phyloP scores from a whole-genome alignment of 2,113 vertebrate genomes.

The Dermatemys mawii region DNA sequence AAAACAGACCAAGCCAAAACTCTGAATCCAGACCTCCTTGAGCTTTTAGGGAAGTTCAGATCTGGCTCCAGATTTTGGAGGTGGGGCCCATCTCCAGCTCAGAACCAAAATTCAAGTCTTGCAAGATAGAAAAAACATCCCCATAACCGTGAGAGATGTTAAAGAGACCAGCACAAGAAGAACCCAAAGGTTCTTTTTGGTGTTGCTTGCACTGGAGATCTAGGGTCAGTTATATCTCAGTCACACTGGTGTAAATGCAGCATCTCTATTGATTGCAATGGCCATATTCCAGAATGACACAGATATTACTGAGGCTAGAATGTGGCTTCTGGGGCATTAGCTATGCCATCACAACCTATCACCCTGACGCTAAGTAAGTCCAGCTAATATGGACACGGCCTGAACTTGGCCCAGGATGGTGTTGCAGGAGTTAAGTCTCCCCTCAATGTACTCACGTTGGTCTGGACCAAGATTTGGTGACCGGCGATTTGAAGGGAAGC shows the following conservation, averaged over 20 bases:
- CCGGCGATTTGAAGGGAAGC: slow-evolving; percentile 95
- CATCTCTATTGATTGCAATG: neutral
- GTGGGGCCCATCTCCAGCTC: neutral
- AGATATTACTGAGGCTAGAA: neutral
- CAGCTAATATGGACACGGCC: neutral
- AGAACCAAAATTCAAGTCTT: neutral
- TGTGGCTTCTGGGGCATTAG: neutral
- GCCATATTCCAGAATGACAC: neutral
- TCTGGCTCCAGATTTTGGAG: neutral
- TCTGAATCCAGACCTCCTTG: neutral
- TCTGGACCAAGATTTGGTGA: slow-evolving; percentile 96
- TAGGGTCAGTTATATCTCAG: neutral
- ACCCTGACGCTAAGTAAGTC: neutral
- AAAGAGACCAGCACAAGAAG: neutral
- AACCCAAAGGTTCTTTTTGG: neutral
- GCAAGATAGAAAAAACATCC: accelerated
- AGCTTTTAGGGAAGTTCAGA: neutral
- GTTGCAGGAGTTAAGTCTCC: neutral
- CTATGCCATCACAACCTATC: neutral
- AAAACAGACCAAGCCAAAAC: neutral
- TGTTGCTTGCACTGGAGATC: neutral
- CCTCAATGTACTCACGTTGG: slow-evolving; percentile 85
- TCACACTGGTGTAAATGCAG: neutral
- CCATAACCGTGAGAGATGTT: neutral
- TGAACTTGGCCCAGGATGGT: neutral